Conservation (phyloP, 2,797 vertebrate species). For the Steatocranus sp. region DNA sequence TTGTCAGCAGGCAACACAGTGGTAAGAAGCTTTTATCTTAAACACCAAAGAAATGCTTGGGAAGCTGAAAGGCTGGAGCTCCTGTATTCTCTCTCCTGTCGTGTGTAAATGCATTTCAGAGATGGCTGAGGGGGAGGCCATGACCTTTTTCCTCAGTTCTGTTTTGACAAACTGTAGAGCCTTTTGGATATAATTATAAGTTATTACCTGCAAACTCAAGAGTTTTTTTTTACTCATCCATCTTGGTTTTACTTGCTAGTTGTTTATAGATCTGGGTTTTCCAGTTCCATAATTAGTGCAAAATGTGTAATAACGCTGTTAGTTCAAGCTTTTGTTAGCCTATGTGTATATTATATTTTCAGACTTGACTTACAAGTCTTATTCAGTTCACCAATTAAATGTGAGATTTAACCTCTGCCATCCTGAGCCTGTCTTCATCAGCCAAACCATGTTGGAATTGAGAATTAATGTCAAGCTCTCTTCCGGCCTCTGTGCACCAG, state of each 20-base stretch:
- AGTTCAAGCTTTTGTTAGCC: not conserved
- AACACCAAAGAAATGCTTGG: not conserved
- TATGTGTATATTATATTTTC: not conserved
- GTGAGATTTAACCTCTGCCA: not conserved
- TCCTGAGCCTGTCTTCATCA: not conserved
- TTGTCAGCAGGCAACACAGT: conserved; percentile 6
- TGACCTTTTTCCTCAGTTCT: conserved; percentile 1
- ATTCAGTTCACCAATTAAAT: not conserved
- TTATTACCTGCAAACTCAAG: not conserved
- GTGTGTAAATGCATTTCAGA: not conserved
- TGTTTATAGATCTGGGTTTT: not conserved
- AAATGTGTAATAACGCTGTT: not conserved
- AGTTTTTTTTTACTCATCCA: not conserved
- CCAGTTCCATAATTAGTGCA: not conserved
- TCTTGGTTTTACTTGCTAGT: not conserved
- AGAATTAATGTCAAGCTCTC: not conserved
- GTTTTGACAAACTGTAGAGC: not conserved
- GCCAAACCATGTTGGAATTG: not conserved
- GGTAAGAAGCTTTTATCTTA: conserved; percentile 14
- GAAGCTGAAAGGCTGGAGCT: not conserved
- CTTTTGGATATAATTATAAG: not conserved
- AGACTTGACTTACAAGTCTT: not conserved
- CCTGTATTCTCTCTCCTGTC: not conserved
- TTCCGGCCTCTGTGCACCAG: not conserved
- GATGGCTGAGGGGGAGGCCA: not conserved